Percentiles rank a stretch among this genome's conserved stretches.
phyloP scores from a whole-genome alignment of 2,797 vertebrate genomes.

The Phoebastria nigripes region DNA sequence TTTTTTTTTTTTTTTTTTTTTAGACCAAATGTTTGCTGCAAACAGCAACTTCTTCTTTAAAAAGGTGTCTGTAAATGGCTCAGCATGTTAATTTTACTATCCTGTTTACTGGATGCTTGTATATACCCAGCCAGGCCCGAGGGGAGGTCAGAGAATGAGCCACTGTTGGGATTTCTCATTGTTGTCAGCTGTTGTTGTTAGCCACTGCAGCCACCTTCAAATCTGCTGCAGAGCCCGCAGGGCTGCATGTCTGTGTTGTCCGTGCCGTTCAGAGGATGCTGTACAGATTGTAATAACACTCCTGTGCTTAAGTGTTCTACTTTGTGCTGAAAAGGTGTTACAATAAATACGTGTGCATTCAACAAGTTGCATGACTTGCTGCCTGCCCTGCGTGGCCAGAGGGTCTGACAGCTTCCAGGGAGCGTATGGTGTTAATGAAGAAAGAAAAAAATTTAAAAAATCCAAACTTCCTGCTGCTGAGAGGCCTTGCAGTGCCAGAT shows the following conservation, averaged over 20 bases:
- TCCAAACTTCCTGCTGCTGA: neutral
- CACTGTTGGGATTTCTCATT: neutral
- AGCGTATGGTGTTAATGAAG: neutral
- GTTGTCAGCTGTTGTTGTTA: neutral
- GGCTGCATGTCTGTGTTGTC: neutral
- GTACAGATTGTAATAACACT: neutral
- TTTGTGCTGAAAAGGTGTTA: constrained; percentile 39
- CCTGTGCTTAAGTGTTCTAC: constrained; percentile 7
- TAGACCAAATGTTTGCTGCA: neutral
- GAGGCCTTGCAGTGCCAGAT: neutral
- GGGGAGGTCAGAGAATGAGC: neutral
- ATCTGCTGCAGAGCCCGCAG: neutral
- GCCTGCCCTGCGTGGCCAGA: neutral
- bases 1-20: neutral
- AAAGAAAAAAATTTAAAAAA: neutral
- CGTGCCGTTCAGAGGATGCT: neutral
- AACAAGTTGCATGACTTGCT: neutral
- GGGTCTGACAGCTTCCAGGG: neutral
- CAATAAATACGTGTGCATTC: constrained; percentile 65
- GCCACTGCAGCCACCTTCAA: neutral
- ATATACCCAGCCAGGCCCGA: neutral
- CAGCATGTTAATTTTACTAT: neutral
- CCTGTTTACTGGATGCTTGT: neutral
- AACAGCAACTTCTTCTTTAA: neutral
- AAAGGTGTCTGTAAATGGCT: neutral